Percentiles rank a stretch among this genome's conserved stretches.
Evolutionary conservation across 2,888 invertebrate genomes (phyloP).

Genomic region (Rotaria macrura): DNA sequence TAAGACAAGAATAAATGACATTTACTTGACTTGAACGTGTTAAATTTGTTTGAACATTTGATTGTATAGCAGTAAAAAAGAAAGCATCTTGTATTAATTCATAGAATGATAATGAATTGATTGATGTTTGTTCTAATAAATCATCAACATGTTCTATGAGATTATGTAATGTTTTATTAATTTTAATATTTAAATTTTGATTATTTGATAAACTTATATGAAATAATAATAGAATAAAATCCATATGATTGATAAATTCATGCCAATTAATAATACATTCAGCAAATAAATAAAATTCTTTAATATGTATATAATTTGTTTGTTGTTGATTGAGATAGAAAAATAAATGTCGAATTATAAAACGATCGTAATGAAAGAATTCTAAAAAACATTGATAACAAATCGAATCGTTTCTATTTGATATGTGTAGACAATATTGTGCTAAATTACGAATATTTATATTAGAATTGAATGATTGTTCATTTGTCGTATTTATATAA

Average conservation of each 20-base stretch:
- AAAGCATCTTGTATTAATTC: background rate
- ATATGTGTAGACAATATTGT: background rate
- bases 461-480: background rate
- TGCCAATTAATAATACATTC: background rate
- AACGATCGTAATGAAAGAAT: background rate
- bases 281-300: background rate
- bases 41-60: background rate
- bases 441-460: background rate
- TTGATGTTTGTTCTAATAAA: background rate
- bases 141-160: background rate
- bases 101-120: background rate
- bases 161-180: background rate
- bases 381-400: background rate
- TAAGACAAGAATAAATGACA: background rate
- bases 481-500: background rate
- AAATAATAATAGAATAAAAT: background rate
- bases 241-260: background rate
- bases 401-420: background rate
- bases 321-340: background rate
- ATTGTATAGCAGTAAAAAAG: background rate
- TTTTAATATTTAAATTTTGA: background rate
- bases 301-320: background rate
- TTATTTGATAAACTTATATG: background rate
- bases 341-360: background rate
- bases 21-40: background rate